Percentiles rank a stretch among this genome's conserved stretches.
These are phyloP conservation scores for Carcinoscorpius rotundicauda DNA, from an alignment of 1,140 invertebrate genomes.

Conservation along the genomic window DNA sequence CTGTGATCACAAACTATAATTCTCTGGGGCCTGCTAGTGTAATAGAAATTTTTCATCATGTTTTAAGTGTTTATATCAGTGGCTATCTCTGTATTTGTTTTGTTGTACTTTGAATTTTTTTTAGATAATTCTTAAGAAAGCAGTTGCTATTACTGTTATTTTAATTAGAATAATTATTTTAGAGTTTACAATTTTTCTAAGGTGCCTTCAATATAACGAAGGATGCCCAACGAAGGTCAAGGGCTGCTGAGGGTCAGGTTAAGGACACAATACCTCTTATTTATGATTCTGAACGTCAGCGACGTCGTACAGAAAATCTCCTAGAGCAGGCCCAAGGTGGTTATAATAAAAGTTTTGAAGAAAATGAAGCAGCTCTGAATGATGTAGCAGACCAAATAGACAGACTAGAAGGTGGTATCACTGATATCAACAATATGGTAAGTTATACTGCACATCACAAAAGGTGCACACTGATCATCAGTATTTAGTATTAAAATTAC, in stretches of 20 bases:
- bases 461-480: not conserved
- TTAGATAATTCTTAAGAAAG: not conserved
- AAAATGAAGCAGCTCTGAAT: slow-evolving; percentile 45
- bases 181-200: not conserved
- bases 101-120: not conserved
- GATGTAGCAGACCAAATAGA: slow-evolving; percentile 51
- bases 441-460: slow-evolving; percentile 3
- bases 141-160: slow-evolving; percentile 1
- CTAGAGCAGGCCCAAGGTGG: slow-evolving; percentile 53
- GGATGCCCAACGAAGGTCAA: slow-evolving; percentile 55
- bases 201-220: slow-evolving; percentile 79
- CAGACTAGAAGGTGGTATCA: slow-evolving; percentile 54
- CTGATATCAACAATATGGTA: slow-evolving; percentile 63
- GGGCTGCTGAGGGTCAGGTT: slow-evolving; percentile 43
- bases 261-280: slow-evolving; percentile 37
- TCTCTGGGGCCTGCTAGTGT: too few species aligned
- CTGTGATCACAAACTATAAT: too few species aligned
- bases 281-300: slow-evolving; percentile 61
- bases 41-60: too few species aligned
- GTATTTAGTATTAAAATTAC: not conserved
- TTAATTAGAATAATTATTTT: slow-evolving; percentile 3
- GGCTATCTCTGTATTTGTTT: not conserved
- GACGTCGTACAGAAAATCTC: slow-evolving; percentile 65
- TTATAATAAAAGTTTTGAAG: slow-evolving; percentile 54
- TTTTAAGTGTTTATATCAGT: not conserved